These are phyloP conservation scores for Orycteropus afer DNA, from an alignment of 2,113 vertebrate species.

Conservation along the genomic window DNA sequence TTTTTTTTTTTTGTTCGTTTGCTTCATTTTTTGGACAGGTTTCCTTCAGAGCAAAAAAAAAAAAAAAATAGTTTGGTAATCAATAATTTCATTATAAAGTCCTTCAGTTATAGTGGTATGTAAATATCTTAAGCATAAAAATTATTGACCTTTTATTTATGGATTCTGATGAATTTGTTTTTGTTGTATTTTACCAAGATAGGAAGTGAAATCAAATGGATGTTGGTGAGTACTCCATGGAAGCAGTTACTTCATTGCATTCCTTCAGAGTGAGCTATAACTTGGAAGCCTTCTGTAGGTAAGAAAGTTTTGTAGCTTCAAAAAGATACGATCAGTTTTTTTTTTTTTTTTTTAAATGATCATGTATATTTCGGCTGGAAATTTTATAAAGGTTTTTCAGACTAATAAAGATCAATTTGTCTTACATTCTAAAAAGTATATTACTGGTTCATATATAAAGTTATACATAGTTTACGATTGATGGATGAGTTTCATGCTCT, in stretches of 20 bases:
- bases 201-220: constrained; percentile 24
- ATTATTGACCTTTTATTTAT: not conserved
- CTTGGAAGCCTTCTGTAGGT: constrained; percentile 43
- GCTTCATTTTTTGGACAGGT: not conserved
- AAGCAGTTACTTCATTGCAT: not conserved
- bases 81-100: constrained; percentile 13
- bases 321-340: constrained; percentile 1
- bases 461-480: constrained; percentile 28
- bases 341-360: not conserved
- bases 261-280: constrained; percentile 14
- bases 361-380: not conserved
- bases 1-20: not conserved
- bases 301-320: constrained; percentile 30
- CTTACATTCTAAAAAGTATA: not conserved
- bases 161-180: constrained; percentile 49
- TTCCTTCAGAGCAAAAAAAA: not conserved
- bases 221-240: not conserved
- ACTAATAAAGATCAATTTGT: constrained; percentile 12
- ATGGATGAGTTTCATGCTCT: not conserved
- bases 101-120: not conserved
- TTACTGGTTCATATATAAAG: not conserved
- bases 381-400: constrained; percentile 27
- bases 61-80: not conserved
- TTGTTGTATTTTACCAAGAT: constrained; percentile 56
- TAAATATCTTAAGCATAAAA: constrained; percentile 21